These are phyloP conservation scores for Caenorhabditis uteleia DNA, from an alignment of 2,888 invertebrate genomes.

Conservation along the genomic window DNA sequence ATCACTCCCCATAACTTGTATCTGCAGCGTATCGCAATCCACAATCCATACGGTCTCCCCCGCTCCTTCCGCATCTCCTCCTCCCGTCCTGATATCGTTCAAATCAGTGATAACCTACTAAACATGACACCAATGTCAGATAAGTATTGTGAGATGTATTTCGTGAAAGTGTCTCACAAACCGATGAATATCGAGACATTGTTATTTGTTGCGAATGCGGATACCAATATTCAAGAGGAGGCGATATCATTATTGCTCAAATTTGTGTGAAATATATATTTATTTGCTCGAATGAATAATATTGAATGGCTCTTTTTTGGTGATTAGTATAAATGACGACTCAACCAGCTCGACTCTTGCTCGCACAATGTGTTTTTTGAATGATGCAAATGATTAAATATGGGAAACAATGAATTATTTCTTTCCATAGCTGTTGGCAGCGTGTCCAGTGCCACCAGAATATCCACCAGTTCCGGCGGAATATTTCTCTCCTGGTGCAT, in stretches of 20 bases:
- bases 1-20: not conserved
- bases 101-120: slow-evolving; percentile 16
- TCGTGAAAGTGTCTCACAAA: slow-evolving; percentile 34
- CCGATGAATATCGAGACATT: slow-evolving; percentile 36
- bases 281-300: not conserved
- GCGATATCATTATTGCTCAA: slow-evolving; percentile 30
- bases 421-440: slow-evolving; percentile 48
- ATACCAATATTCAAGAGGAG: slow-evolving; percentile 40
- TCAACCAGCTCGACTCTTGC: slow-evolving; percentile 43
- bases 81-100: slow-evolving; percentile 31
- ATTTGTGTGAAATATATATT: slow-evolving; percentile 1
- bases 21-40: slow-evolving; percentile 37
- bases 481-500: slow-evolving; percentile 51
- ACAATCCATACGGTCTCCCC: slow-evolving; percentile 39
- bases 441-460: slow-evolving; percentile 53
- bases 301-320: not conserved
- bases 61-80: slow-evolving; percentile 34
- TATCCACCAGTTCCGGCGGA: slow-evolving; percentile 60
- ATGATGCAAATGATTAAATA: slow-evolving; percentile 8
- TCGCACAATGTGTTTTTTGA: slow-evolving; percentile 37
- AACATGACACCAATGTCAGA: slow-evolving; percentile 22
- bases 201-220: slow-evolving; percentile 37
- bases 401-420: slow-evolving; percentile 25
- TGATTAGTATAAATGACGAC: slow-evolving; percentile 23
- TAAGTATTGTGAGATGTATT: slow-evolving; percentile 22